phyloP scores from a whole-genome alignment of 2,113 vertebrate genomes.

The Eptesicus fuscus region DNA sequence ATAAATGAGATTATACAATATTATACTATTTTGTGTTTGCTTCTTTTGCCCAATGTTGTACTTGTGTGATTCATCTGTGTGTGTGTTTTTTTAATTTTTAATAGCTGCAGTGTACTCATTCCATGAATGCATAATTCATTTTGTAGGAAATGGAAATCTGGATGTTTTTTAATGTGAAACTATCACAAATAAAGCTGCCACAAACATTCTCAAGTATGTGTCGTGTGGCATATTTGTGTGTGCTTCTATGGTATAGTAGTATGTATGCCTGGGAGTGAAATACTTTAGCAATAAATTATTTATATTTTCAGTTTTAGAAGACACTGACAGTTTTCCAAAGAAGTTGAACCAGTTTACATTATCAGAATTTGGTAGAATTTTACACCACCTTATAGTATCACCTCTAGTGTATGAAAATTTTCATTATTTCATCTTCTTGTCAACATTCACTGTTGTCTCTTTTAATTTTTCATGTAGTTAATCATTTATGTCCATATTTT shows the following conservation, averaged over 20 bases:
- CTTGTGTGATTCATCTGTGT: background rate
- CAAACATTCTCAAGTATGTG: background rate
- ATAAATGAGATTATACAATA: background rate
- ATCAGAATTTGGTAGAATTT: background rate
- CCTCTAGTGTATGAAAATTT: background rate
- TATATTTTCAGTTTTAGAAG: background rate
- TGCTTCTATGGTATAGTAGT: background rate
- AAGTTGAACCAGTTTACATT: background rate
- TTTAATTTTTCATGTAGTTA: background rate
- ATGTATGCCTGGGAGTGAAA: background rate
- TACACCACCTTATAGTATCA: background rate
- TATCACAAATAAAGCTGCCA: background rate
- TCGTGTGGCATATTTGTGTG: accelerated
- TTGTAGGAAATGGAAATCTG: background rate
- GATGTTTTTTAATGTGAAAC: background rate
- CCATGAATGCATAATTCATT: background rate
- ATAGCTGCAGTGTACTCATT: background rate
- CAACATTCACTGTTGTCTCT: background rate
- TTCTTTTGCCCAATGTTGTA: background rate
- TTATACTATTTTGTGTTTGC: background rate
- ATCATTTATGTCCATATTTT: background rate
- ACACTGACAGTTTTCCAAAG: background rate
- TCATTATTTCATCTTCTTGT: background rate
- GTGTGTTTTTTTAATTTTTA: background rate
- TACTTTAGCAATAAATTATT: background rate